Conservation (phyloP, 2,888 invertebrate species). For the Bellardia pandia region DNA sequence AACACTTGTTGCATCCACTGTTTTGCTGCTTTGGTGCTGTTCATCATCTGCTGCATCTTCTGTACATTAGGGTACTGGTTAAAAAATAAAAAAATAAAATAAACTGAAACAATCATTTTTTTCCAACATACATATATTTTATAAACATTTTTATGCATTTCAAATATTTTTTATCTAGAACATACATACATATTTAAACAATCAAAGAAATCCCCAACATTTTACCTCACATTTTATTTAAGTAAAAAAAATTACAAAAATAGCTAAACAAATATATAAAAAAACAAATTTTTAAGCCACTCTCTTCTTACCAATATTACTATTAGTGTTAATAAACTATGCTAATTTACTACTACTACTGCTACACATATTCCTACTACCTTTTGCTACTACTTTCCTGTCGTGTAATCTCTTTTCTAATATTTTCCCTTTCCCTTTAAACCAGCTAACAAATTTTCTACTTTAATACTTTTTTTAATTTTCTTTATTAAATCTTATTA, state of each 20-base stretch:
- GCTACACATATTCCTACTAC: background rate
- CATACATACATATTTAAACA: background rate
- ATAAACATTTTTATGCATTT: conserved; percentile 59
- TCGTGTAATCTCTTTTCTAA: background rate
- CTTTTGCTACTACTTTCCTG: background rate
- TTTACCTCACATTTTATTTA: conserved; percentile 48
- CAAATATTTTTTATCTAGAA: conserved; percentile 67
- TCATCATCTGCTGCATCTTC: conserved; percentile 79
- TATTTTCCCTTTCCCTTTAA: background rate
- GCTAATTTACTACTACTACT: background rate
- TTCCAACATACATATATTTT: conserved; percentile 61
- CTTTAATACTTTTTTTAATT: background rate
- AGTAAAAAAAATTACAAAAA: background rate
- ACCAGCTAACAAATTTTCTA: background rate
- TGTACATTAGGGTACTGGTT: conserved; percentile 84
- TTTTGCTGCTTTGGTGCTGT: conserved; percentile 72
- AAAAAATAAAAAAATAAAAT: conserved; percentile 77
- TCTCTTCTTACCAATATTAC: conserved; percentile 3
- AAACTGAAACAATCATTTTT: conserved; percentile 71
- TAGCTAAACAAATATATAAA: background rate
- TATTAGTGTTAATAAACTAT: background rate
- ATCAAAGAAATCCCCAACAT: background rate
- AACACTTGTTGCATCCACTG: conserved; percentile 64
- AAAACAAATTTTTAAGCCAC: conserved; percentile 21
- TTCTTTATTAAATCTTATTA: background rate